phyloP scores from a whole-genome alignment of 2,797 vertebrate genomes.

The Microhierax caerulescens region DNA sequence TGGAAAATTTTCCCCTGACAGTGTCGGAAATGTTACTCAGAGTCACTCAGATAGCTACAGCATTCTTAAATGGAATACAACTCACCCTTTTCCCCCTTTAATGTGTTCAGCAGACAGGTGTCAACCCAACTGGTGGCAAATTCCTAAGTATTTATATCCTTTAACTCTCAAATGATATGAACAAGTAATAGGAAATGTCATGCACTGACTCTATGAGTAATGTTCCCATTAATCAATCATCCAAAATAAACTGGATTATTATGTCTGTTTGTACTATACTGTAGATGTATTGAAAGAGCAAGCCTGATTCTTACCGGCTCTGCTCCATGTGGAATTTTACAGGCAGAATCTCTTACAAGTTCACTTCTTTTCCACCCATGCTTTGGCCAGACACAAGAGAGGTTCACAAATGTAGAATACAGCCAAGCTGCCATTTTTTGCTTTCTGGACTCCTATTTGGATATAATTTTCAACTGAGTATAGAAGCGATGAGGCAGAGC shows the following conservation, averaged over 20 bases:
- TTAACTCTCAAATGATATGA: constrained; percentile 53
- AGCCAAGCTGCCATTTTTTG: neutral
- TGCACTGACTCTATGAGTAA: constrained; percentile 43
- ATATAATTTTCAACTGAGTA: neutral
- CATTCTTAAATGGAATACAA: constrained; percentile 36
- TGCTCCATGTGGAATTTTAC: neutral
- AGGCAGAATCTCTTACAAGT: neutral
- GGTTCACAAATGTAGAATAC: neutral
- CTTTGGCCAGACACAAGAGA: neutral
- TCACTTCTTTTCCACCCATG: neutral
- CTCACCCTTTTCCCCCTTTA: constrained; percentile 31
- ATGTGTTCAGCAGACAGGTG: constrained; percentile 65
- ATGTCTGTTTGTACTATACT: constrained; percentile 25
- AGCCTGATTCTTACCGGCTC: neutral
- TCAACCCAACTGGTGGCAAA: constrained; percentile 45
- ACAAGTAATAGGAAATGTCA: constrained; percentile 58
- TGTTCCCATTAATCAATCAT: constrained; percentile 55
- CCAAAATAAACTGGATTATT: constrained; percentile 53
- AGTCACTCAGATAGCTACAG: neutral
- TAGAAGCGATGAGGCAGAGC: neutral
- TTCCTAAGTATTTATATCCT: constrained; percentile 72
- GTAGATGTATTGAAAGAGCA: neutral
- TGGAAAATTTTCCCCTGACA: constrained; percentile 1
- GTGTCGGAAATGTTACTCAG: constrained; percentile 31
- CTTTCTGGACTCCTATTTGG: neutral